phyloP scores from a whole-genome alignment of 2,888 invertebrate genomes.

The Tenthredo distinguenda region DNA sequence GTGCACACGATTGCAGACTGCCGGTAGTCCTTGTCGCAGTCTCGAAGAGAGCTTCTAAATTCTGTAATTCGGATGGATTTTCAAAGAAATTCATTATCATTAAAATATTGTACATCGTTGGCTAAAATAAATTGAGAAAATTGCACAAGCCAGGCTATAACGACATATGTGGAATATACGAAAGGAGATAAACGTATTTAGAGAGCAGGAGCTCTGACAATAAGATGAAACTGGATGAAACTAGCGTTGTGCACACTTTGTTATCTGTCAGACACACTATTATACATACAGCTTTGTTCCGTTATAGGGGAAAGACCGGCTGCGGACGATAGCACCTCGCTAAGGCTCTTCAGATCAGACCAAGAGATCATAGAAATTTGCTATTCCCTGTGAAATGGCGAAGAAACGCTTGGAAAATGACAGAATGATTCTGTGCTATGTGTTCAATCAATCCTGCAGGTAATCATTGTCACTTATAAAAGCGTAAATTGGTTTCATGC shows the following conservation, averaged over 20 bases:
- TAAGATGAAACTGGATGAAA: constrained; percentile 56
- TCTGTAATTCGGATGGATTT: not conserved
- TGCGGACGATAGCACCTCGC: not conserved
- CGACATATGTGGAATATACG: not conserved
- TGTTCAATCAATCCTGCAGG: not conserved
- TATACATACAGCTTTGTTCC: not conserved
- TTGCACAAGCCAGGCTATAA: not conserved
- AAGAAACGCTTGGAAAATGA: not conserved
- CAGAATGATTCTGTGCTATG: not conserved
- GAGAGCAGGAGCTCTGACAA: constrained; percentile 50
- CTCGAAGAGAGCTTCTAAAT: not conserved
- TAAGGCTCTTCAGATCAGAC: not conserved
- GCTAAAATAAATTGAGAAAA: not conserved
- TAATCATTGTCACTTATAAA: not conserved
- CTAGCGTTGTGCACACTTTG: constrained; percentile 51
- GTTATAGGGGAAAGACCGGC: not conserved
- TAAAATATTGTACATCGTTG: not conserved
- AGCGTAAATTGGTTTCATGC: not conserved
- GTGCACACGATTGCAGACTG: not conserved
- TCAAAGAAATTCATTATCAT: not conserved
- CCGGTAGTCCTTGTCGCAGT: not conserved
- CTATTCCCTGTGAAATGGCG: not conserved
- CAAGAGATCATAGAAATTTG: not conserved
- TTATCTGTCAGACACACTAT: constrained; percentile 32
- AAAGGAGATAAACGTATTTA: not conserved